Conservation (phyloP, 2,888 invertebrate species). For the Incurvaria masculella region DNA sequence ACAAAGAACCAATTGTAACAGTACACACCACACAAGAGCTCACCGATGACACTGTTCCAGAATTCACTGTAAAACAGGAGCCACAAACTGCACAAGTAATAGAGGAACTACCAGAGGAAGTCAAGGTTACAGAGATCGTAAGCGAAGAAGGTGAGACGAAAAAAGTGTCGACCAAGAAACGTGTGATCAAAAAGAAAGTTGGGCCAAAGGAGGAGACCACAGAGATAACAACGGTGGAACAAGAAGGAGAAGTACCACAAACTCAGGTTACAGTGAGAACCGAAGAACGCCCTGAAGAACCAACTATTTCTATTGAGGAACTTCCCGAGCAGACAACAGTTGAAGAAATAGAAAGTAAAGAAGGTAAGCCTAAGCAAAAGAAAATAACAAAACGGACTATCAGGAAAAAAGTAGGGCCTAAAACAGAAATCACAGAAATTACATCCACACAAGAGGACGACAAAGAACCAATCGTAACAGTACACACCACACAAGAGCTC, state of each 20-base stretch:
- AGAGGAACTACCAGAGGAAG: slow-evolving; percentile 1
- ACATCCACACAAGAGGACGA: too few species aligned
- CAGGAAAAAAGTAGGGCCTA: too few species aligned
- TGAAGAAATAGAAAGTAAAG: too few species aligned
- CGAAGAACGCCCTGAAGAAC: slow-evolving; percentile 8
- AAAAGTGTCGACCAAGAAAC: slow-evolving; percentile 15
- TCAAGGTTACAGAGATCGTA: slow-evolving; percentile 20
- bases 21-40: slow-evolving; percentile 10
- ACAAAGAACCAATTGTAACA: slow-evolving; percentile 22
- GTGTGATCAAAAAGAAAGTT: slow-evolving; percentile 16
- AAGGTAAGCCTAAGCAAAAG: too few species aligned
- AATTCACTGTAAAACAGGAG: background rate
- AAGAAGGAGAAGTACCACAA: slow-evolving; percentile 17
- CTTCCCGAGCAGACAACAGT: too few species aligned
- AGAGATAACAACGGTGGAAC: slow-evolving; percentile 22
- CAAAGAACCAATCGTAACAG: too few species aligned
- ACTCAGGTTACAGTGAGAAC: slow-evolving; percentile 10
- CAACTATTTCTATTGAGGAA: too few species aligned
- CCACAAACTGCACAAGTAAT: slow-evolving; percentile 3
- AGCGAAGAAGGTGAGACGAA: slow-evolving; percentile 19
- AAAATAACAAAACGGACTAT: too few species aligned
- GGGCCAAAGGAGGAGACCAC: slow-evolving; percentile 18
- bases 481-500: too few species aligned
- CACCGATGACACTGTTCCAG: background rate
- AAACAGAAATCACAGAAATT: too few species aligned